These are phyloP conservation scores for Phaethornis superciliosus DNA, from an alignment of 2,113 vertebrate genomes.

Conservation along the genomic window DNA sequence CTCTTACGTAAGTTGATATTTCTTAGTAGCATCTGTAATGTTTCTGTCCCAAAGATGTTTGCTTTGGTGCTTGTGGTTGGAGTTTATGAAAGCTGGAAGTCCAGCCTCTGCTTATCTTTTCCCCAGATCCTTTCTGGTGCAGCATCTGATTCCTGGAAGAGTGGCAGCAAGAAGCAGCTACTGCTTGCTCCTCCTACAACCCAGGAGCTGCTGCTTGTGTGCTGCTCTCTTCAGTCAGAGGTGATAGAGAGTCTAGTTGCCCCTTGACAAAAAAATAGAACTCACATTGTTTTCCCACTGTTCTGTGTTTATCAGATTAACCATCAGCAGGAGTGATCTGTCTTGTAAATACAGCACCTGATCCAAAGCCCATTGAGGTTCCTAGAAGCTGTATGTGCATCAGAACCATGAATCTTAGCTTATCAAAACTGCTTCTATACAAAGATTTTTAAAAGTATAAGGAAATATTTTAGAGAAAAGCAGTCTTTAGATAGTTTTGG, in stretches of 20 bases:
- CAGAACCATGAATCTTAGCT: neutral
- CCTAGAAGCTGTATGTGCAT: neutral
- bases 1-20: fast-evolving
- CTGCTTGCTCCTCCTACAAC: neutral
- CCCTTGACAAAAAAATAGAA: neutral
- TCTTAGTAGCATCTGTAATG: neutral
- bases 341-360: neutral
- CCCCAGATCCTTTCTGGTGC: neutral
- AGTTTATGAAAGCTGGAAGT: neutral
- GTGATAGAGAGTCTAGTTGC: neutral
- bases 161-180: neutral
- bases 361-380: neutral
- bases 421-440: neutral
- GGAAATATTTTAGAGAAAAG: neutral
- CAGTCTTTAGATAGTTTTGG: neutral
- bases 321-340: neutral
- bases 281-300: neutral
- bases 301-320: neutral
- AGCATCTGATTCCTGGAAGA: neutral
- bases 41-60: neutral
- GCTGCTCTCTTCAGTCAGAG: neutral
- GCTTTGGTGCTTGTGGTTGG: neutral
- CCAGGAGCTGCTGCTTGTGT: fast-evolving
- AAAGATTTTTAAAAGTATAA: neutral
- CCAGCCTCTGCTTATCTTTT: neutral